Percentiles rank a stretch among this genome's conserved stretches.
Evolutionary conservation across 2,797 vertebrate genomes (phyloP).

Genomic region (Threskiornis aethiopicus): DNA sequence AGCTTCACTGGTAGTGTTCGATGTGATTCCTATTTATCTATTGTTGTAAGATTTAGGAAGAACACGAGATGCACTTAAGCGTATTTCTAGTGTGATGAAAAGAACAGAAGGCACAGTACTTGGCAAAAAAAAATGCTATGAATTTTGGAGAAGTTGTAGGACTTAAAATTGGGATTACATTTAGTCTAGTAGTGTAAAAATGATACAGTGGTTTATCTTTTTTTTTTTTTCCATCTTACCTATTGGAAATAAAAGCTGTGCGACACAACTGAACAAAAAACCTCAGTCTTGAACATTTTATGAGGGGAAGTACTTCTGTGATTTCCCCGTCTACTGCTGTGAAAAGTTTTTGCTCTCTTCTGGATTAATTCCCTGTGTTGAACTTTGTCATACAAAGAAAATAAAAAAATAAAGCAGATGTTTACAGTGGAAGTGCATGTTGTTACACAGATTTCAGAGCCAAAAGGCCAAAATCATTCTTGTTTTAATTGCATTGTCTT

Average conservation of each 20-base stretch:
- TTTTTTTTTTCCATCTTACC: neutral
- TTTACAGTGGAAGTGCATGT: neutral
- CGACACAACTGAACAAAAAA: neutral
- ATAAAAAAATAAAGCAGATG: neutral
- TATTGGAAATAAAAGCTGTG: neutral
- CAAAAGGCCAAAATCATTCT: neutral
- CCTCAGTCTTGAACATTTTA: neutral
- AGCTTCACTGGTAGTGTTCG: neutral
- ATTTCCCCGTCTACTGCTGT: neutral
- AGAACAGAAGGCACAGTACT: neutral
- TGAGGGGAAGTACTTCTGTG: neutral
- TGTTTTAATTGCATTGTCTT: neutral
- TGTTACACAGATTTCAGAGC: neutral
- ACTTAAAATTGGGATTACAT: neutral
- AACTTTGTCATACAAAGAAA: conserved; percentile 11
- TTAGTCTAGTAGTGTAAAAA: neutral
- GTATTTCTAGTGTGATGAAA: neutral
- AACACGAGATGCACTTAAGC: neutral
- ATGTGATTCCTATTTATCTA: neutral
- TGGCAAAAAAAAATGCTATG: accelerated
- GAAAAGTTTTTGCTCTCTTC: neutral
- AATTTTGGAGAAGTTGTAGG: neutral
- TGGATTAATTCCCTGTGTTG: neutral
- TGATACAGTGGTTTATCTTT: neutral
- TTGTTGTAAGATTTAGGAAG: neutral